Evolutionary conservation across 2,888 invertebrate species (phyloP).

Genomic region (Polyommatus iphigenia): DNA sequence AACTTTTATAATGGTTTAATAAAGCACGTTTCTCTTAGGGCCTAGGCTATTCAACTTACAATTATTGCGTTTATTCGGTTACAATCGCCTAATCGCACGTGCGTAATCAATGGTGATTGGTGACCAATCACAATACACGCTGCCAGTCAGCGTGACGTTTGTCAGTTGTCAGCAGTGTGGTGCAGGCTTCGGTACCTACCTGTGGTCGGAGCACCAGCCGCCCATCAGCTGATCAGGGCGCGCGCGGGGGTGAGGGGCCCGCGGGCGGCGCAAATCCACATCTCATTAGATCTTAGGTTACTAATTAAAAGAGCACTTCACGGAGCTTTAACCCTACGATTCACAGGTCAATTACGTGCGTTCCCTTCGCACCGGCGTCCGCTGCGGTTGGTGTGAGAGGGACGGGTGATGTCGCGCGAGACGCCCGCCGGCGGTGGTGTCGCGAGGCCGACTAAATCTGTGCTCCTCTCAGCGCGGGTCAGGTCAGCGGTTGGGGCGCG

Average conservation of each 20-base stretch:
- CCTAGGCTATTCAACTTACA: neutral
- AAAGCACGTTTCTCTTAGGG: neutral
- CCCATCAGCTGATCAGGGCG: constrained; percentile 23
- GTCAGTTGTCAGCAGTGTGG: neutral
- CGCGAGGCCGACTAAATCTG: constrained; percentile 78
- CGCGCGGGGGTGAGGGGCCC: neutral
- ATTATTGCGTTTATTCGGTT: neutral
- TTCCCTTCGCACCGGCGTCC: constrained; percentile 56
- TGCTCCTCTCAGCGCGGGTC: constrained; percentile 72
- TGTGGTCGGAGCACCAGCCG: constrained; percentile 8
- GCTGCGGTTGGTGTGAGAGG: constrained; percentile 53
- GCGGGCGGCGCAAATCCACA: constrained; percentile 8
- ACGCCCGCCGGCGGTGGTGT: constrained; percentile 61
- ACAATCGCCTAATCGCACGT: neutral
- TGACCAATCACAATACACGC: neutral
- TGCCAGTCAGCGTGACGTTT: neutral
- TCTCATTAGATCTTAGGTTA: constrained; percentile 32
- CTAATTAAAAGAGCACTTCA: constrained; percentile 42
- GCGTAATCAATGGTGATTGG: neutral
- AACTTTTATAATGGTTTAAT: neutral
- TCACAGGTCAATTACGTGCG: constrained; percentile 49
- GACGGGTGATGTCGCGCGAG: constrained; percentile 45
- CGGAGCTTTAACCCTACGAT: constrained; percentile 47
- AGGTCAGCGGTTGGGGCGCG: constrained; percentile 64
- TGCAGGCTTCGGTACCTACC: constrained; percentile 1